Percentiles rank a stretch among this genome's conserved stretches.
Conservation (phyloP, 1,140 invertebrate genomes). For the Aphidius ervi region DNA sequence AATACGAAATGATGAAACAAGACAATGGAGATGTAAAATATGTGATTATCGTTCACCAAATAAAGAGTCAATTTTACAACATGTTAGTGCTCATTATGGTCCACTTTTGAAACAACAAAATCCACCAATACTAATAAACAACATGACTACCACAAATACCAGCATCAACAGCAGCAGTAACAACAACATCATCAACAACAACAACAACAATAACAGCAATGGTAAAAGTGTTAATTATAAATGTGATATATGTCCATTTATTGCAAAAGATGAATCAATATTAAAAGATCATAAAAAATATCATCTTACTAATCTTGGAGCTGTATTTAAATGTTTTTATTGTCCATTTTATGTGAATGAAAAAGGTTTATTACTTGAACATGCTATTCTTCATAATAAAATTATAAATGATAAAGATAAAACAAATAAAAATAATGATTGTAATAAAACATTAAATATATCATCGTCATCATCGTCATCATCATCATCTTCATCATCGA, state of each 20-base stretch:
- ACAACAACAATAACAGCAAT: no score
- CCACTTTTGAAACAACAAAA: slow-evolving; percentile 25
- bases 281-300: slow-evolving; percentile 69
- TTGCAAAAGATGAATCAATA: slow-evolving; percentile 58
- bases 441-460: no score
- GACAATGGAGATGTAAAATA: slow-evolving; percentile 78
- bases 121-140: slow-evolving; percentile 25
- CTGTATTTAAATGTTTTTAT: slow-evolving; percentile 74
- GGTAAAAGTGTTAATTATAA: slow-evolving; percentile 22
- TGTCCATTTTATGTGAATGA: slow-evolving; percentile 74
- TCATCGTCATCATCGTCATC: no score
- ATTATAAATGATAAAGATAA: slow-evolving; percentile 25
- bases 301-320: slow-evolving; percentile 66
- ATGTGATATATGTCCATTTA: slow-evolving; percentile 76
- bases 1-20: slow-evolving; percentile 39
- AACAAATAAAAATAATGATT: no score
- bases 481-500: no score
- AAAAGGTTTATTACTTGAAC: slow-evolving; percentile 48
- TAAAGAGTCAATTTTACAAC: slow-evolving; percentile 61
- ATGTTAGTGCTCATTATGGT: slow-evolving; percentile 64
- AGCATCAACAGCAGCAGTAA: no score
- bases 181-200: no score
- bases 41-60: slow-evolving; percentile 72
- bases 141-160: no score
- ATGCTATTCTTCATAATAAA: slow-evolving; percentile 46